phyloP scores from a whole-genome alignment of 2,888 invertebrate species.

The Sarcophaga rosellei region DNA sequence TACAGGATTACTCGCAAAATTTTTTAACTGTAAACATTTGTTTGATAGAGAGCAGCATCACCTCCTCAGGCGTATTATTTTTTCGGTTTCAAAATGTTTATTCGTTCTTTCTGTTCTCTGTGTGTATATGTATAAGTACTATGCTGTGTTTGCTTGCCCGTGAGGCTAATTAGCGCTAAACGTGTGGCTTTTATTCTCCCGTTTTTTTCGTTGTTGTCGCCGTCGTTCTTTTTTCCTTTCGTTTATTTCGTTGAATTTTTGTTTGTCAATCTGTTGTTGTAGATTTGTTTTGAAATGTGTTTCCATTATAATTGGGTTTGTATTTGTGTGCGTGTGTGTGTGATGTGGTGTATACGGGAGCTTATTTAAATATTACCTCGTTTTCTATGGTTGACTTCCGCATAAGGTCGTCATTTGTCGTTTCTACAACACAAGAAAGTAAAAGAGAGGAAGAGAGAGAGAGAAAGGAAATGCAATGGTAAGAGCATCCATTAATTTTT shows the following conservation, averaged over 20 bases:
- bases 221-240: background rate
- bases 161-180: conserved; percentile 68
- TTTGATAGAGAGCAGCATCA: background rate
- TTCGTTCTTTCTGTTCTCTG: background rate
- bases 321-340: conserved; percentile 3
- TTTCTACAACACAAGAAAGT: too few species aligned
- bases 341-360: conserved; percentile 7
- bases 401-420: conserved; percentile 23
- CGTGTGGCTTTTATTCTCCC: conserved; percentile 45
- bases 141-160: conserved; percentile 25
- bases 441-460: conserved; percentile 5
- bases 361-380: background rate
- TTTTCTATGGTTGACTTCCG: conserved; percentile 47
- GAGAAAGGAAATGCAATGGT: background rate
- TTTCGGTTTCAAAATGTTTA: conserved; percentile 21
- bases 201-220: background rate
- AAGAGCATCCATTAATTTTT: conserved; percentile 47
- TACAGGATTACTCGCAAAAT: background rate
- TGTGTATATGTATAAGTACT: background rate
- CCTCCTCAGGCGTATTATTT: background rate
- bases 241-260: background rate
- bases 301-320: conserved; percentile 23
- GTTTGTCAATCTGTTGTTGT: conserved; percentile 13
- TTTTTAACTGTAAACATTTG: background rate
- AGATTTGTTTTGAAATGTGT: conserved; percentile 3